These are phyloP conservation scores for Trichogramma evanescens DNA, from an alignment of 2,888 invertebrate species.

Conservation along the genomic window DNA sequence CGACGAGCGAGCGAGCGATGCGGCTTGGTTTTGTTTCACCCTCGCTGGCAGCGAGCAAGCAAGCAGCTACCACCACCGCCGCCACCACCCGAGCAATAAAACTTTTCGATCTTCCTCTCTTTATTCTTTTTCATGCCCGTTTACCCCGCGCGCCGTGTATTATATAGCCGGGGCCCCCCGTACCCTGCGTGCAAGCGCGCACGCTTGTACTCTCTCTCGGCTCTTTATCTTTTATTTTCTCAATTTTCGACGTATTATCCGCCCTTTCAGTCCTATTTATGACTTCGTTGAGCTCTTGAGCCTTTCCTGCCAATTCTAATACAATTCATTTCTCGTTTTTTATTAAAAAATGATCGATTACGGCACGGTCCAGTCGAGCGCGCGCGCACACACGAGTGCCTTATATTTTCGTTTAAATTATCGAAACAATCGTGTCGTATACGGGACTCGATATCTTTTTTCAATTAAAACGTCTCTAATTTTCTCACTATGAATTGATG, in stretches of 20 bases:
- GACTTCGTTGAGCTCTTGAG: constrained; percentile 1
- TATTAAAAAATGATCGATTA: neutral
- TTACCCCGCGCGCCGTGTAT: neutral
- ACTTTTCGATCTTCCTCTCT: neutral
- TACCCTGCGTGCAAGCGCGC: too few species aligned
- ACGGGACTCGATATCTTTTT: too few species aligned
- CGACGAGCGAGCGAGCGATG: too few species aligned
- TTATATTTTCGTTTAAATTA: neutral
- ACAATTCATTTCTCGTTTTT: neutral
- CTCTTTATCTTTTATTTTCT: constrained; percentile 18
- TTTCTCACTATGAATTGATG: too few species aligned
- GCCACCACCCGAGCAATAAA: neutral
- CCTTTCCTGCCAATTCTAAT: neutral
- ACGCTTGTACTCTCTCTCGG: neutral
- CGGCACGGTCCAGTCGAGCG: too few species aligned
- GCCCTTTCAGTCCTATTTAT: constrained; percentile 10
- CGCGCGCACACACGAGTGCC: too few species aligned
- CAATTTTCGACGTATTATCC: constrained; percentile 18
- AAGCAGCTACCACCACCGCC: neutral
- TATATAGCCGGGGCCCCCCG: too few species aligned
- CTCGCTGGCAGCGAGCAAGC: too few species aligned
- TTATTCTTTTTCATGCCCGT: neutral
- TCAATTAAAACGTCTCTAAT: too few species aligned
- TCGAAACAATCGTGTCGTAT: neutral
- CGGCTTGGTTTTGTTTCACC: too few species aligned